Evolutionary conservation across 2,888 invertebrate genomes (phyloP), one percentile per base, ranked within the genome.

Genomic region (Sicus ferrugineus): DNA sequence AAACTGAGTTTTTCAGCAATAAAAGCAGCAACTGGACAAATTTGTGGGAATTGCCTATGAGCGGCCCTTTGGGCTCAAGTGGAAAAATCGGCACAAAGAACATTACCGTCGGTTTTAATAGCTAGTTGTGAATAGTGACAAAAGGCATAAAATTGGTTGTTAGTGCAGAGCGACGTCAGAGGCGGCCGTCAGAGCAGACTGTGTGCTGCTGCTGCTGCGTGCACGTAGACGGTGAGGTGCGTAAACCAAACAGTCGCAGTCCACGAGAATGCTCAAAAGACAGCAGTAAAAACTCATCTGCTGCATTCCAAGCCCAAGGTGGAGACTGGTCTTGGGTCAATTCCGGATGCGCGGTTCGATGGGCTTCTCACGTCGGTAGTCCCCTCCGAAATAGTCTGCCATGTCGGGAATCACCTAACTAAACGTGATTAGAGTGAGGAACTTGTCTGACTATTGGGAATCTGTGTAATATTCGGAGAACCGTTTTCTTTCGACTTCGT

Each of bases 1-100:
- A 74, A 79, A 46, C 56, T 56, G 56, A 64, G 50, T 64, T 64
- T 64, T 50, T 30, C 31, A 64, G n/a, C n/a, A n/a, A n/a, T n/a
- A n/a, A n/a, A 61, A 50, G 64, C 31, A 64, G 64, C 31, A 42
- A 50, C 31, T 64, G 31, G 64, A 64, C 50, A 31, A 19, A 50
- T 64, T 64, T 64, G 48, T 30, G 50, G 64, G 50, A 64, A 50
- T 64, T 31, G 46, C n/a, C 38, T 66, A 21, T 66, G 46, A 56
- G 46, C 66, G 46, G 26, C n/a, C n/a, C n/a, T n/a, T n/a, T n/a
- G n/a, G n/a, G n/a, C 52, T 21, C 2, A 48, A 58, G 59, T 46
- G 42, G 56, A 34, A 67, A 58, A 59, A 16, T 42, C 28, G n/a
- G 14, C 21, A 3, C 34, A 46, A 31, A 50, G 28, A 23, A 14